Evolutionary conservation across 2,888 invertebrate genomes (phyloP).

Genomic region (Xylocampa areola): DNA sequence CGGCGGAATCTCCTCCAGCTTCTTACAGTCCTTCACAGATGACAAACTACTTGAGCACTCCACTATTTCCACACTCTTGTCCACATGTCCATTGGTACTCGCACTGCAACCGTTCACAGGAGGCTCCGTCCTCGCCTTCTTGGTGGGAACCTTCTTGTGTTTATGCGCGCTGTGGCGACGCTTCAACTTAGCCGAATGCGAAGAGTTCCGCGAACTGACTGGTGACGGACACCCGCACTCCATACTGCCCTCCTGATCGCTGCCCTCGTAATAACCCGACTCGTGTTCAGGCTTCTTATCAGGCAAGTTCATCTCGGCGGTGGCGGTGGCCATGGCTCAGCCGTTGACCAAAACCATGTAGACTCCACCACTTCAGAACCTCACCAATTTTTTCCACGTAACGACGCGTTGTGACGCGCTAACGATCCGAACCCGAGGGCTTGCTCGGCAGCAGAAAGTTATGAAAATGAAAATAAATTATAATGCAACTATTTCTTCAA

Average conservation of each 20-base stretch:
- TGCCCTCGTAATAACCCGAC: conserved; percentile 95
- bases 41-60: conserved; percentile 71
- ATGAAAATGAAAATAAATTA: conserved; percentile 60
- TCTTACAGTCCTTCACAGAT: conserved; percentile 69
- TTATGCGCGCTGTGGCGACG: conserved; percentile 80
- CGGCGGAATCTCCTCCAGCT: conserved; percentile 69
- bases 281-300: conserved; percentile 93
- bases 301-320: conserved; percentile 90
- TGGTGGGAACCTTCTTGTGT: conserved; percentile 77
- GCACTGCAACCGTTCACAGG: conserved; percentile 74
- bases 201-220: conserved; percentile 84
- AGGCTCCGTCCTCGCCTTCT: conserved; percentile 76
- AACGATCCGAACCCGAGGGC: conserved; percentile 23
- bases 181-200: conserved; percentile 81
- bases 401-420: conserved; percentile 34
- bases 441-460: conserved; percentile 40
- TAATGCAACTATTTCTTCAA: conserved; percentile 68
- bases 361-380: conserved; percentile 63
- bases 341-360: conserved; percentile 83
- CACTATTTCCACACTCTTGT: conserved; percentile 83
- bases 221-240: conserved; percentile 87
- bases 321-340: conserved; percentile 87
- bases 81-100: conserved; percentile 61
- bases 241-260: conserved; percentile 91
- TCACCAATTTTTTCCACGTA: conserved; percentile 56